phyloP scores from a whole-genome alignment of 2,113 vertebrate species.

The Cichladusa arquata region DNA sequence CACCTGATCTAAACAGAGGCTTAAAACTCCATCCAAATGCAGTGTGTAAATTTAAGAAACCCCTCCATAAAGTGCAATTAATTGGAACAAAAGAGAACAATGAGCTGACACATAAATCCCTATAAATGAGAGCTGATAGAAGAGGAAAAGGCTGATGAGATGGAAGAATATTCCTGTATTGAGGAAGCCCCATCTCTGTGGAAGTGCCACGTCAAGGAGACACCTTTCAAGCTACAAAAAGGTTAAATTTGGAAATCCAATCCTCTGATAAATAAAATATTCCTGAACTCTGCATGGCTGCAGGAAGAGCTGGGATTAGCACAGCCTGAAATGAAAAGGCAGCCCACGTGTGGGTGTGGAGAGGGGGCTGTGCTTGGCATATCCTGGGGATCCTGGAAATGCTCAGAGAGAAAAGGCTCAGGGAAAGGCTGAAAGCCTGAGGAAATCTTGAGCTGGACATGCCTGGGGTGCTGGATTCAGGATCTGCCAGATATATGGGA shows the following conservation, averaged over 20 bases:
- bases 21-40: neutral
- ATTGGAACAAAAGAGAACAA: neutral
- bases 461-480: neutral
- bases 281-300: neutral
- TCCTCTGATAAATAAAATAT: constrained; percentile 17
- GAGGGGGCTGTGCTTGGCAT: neutral
- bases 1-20: neutral
- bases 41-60: neutral
- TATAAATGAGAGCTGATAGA: neutral
- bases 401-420: neutral
- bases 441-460: neutral
- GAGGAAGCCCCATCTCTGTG: neutral
- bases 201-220: neutral
- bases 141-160: neutral
- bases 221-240: neutral
- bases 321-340: neutral
- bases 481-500: neutral
- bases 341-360: neutral
- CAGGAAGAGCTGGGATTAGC: constrained; percentile 1
- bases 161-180: neutral
- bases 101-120: neutral
- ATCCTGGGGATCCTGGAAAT: neutral
- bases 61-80: neutral
- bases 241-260: constrained; percentile 21
- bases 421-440: neutral